Evolutionary conservation across 2,888 invertebrate genomes (phyloP), one percentile per base, ranked within the genome.

Genomic region (Pristionchus fissidentatus): DNA sequence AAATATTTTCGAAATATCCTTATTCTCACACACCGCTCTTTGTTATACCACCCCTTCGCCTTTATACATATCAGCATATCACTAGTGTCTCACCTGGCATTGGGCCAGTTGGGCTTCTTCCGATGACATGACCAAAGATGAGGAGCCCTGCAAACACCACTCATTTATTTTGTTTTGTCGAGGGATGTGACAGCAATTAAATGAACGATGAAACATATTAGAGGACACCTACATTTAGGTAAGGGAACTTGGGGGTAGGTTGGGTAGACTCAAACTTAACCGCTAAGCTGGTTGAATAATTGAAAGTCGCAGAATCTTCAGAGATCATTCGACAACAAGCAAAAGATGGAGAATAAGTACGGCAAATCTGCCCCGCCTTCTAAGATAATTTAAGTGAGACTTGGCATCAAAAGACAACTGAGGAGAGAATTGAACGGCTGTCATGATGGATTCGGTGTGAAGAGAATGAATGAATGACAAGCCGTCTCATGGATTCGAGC

Each of bases 31-130:
- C n/a, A n/a, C n/a, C n/a, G n/a, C n/a, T n/a, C n/a, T n/a, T n/a
- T n/a, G n/a, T n/a, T n/a, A n/a, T n/a, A n/a, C n/a, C n/a, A n/a
- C n/a, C n/a, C n/a, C n/a, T n/a, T n/a, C n/a, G n/a, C n/a, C n/a
- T n/a, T n/a, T n/a, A n/a, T n/a, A n/a, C n/a, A n/a, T n/a, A n/a
- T n/a, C n/a, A n/a, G n/a, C n/a, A n/a, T n/a, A n/a, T n/a, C n/a
- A n/a, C n/a, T n/a, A n/a, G n/a, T n/a, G 3, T 26, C 35, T 41
- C 8, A 70, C 70, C 70, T 98, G 98, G 94, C 98, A 98, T 94
- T 98, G 91, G 52, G 90, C 90, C 84, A 90, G 86, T 85, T 91
- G 91, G 85, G 90, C 91, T 83, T 90, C 90, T 86, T 89, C 90
- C 86, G 70, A 73, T 43, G 83, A 83, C 83, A 83, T 83, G 35